Base-by-base conservation (phyloP, 2,888 invertebrate species). In the Polydrusus tereticollis region DNA sequence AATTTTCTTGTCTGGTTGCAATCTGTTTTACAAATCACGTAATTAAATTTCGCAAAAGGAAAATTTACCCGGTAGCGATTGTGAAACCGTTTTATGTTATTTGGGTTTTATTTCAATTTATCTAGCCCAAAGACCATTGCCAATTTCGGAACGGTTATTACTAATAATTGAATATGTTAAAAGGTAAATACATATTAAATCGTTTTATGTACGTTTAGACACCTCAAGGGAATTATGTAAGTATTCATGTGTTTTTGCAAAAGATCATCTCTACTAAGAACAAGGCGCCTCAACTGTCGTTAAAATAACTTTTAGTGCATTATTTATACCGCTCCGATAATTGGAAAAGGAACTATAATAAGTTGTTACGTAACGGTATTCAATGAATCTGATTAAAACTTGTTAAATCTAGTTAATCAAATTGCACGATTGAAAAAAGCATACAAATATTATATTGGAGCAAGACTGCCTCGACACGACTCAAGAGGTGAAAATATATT, bases 11-110 rank as follows among this genome's bases (percentile, higher is more conserved):
- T 58, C 60, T 43, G 43, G 23, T 43, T 26, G 26, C 43, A 67
- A 67, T 67, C 67, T 58, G 16, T 38, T 29, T 38, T 8, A 43
- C 1, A 50, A 21, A 69, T 62, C 69, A 55, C 10, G 26, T 45
- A 69, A 69, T 69, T 69, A 69, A 64, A 63, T 57, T 57, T 69
- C 69, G 29, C 63, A 63, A 64, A 69, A 63, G 63, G 62, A 52
- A 69, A 63, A 43, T 69, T 62, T 62, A 55, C 57, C 69, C 63
- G 63, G 69, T 69, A 69, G 69, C 69, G 16, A 8, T 52, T 60
- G 43, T 43, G 29, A 55, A 29, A 55, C 52, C n/a, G 16, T 29
- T 55, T 55, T 14, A 18, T 18, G 52, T 29, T 29, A 29, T 55
- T 55, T 55, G 7, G 23, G 52, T 55, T 55, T 55, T 55, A 16